These are phyloP conservation scores for Pomacea canaliculata DNA, from an alignment of 2,888 invertebrate genomes.

Conservation along the genomic window DNA sequence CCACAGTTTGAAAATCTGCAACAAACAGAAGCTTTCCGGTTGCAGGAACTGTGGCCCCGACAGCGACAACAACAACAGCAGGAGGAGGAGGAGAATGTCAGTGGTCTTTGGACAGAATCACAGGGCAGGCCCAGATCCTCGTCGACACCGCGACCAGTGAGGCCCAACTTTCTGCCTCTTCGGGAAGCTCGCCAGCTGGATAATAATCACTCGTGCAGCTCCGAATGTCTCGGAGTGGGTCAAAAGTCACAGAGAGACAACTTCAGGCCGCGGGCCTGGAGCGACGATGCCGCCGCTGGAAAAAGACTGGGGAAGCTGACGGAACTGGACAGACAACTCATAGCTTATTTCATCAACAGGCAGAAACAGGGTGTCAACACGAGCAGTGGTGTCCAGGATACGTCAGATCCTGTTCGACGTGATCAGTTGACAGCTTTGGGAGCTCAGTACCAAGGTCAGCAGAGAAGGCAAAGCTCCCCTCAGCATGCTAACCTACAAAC, in stretches of 20 bases:
- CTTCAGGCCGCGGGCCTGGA: constrained; percentile 11
- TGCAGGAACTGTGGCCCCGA: not conserved
- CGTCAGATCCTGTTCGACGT: no score
- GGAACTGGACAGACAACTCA: constrained; percentile 11
- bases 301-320: constrained; percentile 3
- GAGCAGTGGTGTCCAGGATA: not conserved
- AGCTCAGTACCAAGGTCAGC: no score
- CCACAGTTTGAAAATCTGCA: not conserved
- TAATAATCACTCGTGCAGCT: not conserved
- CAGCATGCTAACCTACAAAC: no score
- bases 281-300: constrained; percentile 12
- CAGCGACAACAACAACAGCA: not conserved
- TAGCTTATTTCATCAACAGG: not conserved
- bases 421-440: no score
- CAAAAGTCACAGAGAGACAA: no score
- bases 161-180: constrained; percentile 6
- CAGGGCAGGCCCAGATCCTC: constrained; percentile 5
- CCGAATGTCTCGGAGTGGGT: not conserved
- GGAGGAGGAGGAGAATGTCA: not conserved
- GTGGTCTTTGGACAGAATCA: not conserved
- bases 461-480: no score
- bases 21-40: not conserved
- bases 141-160: not conserved
- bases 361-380: not conserved
- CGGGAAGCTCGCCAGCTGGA: not conserved